These are phyloP conservation scores for Condylura cristata DNA, from an alignment of 2,113 vertebrate genomes.

Conservation along the genomic window DNA sequence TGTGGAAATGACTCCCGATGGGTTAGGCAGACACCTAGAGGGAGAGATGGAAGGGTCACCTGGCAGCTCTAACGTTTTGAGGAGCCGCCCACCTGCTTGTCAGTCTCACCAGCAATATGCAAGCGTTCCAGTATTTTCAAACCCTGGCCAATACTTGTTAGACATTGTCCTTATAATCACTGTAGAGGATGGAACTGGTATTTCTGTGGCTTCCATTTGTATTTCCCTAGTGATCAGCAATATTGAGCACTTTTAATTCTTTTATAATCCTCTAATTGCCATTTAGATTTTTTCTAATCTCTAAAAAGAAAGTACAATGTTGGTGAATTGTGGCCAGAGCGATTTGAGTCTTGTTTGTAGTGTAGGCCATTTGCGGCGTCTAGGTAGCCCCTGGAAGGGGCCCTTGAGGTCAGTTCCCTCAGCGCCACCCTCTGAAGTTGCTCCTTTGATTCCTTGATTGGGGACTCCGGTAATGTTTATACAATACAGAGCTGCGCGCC, in stretches of 20 bases:
- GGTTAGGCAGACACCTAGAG: not conserved
- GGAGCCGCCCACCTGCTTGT: not conserved
- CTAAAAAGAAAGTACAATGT: not conserved
- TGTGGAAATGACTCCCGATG: not conserved
- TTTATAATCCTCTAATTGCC: not conserved
- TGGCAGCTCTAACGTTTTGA: constrained; percentile 13
- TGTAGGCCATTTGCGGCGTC: not conserved
- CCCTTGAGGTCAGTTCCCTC: not conserved
- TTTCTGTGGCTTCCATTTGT: not conserved
- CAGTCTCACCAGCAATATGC: not conserved
- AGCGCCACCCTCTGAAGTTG: not conserved
- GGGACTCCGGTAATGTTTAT: not conserved
- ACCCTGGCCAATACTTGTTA: not conserved
- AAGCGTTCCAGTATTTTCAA: not conserved
- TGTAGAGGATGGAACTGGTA: not conserved
- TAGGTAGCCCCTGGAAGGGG: not conserved
- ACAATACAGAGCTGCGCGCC: not conserved
- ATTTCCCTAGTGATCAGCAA: not conserved
- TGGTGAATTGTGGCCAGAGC: not conserved
- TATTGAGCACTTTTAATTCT: not conserved
- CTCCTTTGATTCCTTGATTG: constrained; percentile 17
- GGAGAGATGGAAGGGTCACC: not conserved
- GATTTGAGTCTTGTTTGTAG: constrained; percentile 17
- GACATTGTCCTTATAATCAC: not conserved
- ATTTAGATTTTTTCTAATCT: constrained; percentile 16